Percentiles rank a stretch among this genome's conserved stretches.
Evolutionary conservation across 2,888 invertebrate species (phyloP).

Genomic region (Melanostoma scalare): DNA sequence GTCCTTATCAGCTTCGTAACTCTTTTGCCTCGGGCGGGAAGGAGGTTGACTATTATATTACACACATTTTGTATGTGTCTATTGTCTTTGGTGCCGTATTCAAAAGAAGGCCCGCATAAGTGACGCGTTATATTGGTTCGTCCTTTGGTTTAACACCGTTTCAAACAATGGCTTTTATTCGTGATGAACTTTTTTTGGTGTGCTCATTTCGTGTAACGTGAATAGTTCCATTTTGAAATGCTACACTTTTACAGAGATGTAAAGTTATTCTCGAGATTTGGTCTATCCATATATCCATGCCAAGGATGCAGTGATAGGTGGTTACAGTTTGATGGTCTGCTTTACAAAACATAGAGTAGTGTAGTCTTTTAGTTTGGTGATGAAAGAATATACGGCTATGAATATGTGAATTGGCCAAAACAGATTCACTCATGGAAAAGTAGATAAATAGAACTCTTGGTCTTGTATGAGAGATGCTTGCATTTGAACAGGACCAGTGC

Average conservation of each 20-base stretch:
- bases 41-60: no score
- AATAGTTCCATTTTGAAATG: no score
- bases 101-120: no score
- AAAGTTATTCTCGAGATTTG: constrained; percentile 1
- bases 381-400: constrained; percentile 6
- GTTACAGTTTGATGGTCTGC: constrained; percentile 6
- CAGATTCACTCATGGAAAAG: constrained; percentile 9
- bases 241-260: no score
- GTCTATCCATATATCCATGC: constrained; percentile 25
- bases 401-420: constrained; percentile 19
- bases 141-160: no score
- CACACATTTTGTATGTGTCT: no score
- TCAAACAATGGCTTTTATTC: no score
- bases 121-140: no score
- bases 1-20: background rate
- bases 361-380: constrained; percentile 16
- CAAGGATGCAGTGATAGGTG: constrained; percentile 1
- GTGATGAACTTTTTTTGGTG: no score
- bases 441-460: constrained; percentile 15
- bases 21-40: no score
- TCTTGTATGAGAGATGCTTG: constrained; percentile 9
- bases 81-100: no score
- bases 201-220: no score
- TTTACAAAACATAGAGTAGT: constrained; percentile 1
- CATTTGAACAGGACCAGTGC: background rate